phyloP scores from a whole-genome alignment of 2,888 invertebrate genomes.

The Neria commutata region DNA sequence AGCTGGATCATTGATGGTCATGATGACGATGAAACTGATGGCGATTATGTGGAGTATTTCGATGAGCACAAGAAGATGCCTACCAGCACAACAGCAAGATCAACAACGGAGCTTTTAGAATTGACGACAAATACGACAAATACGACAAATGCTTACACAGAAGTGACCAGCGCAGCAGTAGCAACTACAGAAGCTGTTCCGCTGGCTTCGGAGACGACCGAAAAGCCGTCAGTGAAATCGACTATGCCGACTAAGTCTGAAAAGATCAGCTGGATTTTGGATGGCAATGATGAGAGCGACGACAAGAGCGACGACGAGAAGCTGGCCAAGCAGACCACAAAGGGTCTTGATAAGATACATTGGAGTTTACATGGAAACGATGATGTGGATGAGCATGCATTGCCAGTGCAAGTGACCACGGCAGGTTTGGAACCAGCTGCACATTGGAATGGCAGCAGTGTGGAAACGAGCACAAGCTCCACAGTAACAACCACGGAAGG shows the following conservation, averaged over 20 bases:
- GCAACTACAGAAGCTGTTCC: conserved; percentile 12
- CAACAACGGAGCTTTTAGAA: not conserved
- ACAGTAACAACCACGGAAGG: not conserved
- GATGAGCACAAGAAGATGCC: too few species aligned
- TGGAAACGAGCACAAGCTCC: not conserved
- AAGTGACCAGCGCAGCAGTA: not conserved
- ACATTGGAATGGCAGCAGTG: too few species aligned
- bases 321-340: not conserved
- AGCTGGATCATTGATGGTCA: conserved; percentile 54
- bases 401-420: not conserved
- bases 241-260: conserved; percentile 25
- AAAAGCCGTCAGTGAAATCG: too few species aligned
- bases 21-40: conserved; percentile 38
- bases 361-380: conserved; percentile 8
- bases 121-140: not conserved
- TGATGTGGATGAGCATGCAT: conserved; percentile 8
- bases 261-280: conserved; percentile 40
- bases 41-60: conserved; percentile 33
- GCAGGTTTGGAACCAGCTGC: not conserved
- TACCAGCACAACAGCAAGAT: conserved; percentile 14
- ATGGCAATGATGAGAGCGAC: conserved; percentile 37
- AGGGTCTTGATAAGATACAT: not conserved
- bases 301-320: conserved; percentile 5
- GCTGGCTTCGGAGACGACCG: conserved; percentile 11
- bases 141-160: not conserved